Evolutionary conservation across 1,140 invertebrate species (phyloP).

Genomic region (Neodiprion fabricii): DNA sequence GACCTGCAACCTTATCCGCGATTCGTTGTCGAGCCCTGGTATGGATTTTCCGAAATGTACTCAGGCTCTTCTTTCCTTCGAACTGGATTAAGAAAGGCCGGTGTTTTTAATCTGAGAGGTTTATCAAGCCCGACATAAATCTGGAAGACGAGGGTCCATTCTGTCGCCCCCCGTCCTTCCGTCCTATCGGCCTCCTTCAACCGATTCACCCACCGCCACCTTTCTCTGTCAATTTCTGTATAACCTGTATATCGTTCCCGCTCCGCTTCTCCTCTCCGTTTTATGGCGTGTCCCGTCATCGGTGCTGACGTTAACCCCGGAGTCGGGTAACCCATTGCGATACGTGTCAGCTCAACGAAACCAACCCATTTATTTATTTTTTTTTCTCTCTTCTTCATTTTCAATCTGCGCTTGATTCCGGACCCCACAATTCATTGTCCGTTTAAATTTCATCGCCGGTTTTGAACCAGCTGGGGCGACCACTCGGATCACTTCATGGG

Average conservation of each 20-base stretch:
- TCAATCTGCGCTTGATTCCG: too few species aligned
- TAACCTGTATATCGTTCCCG: background rate
- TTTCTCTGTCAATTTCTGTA: conserved; percentile 1
- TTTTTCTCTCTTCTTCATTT: too few species aligned
- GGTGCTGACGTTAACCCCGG: too few species aligned
- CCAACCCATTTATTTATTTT: too few species aligned
- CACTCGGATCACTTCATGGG: background rate
- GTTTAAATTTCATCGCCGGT: background rate
- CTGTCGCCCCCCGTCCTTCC: conserved; percentile 32
- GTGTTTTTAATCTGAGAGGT: conserved; percentile 48
- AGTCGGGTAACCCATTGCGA: too few species aligned
- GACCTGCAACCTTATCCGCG: background rate
- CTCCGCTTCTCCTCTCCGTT: background rate
- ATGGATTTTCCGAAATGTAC: conserved; percentile 24
- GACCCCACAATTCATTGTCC: too few species aligned
- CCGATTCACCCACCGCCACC: conserved; percentile 10
- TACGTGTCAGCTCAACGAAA: too few species aligned
- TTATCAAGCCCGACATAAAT: conserved; percentile 53
- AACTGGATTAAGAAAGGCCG: background rate
- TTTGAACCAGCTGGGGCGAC: background rate
- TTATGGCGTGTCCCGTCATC: background rate
- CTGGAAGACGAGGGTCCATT: conserved; percentile 36
- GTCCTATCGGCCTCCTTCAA: background rate
- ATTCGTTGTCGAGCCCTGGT: background rate
- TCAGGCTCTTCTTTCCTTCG: background rate